These are phyloP conservation scores for Ormyrus nitidulus DNA, from an alignment of 2,888 invertebrate genomes.

Conservation along the genomic window DNA sequence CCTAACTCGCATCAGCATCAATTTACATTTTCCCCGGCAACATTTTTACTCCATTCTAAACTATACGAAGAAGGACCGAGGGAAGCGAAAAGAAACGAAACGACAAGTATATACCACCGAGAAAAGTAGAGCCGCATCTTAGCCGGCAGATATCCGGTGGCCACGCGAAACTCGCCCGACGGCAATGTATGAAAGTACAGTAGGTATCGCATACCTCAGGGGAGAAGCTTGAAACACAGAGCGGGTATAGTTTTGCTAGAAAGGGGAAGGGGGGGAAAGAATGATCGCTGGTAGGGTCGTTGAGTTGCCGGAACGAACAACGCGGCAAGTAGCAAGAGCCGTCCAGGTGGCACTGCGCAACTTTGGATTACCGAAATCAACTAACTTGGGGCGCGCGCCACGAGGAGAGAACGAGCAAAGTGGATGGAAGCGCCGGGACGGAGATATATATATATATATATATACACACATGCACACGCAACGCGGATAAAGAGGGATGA, in stretches of 20 bases:
- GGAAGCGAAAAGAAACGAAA: neutral
- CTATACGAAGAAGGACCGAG: neutral
- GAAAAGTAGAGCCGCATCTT: neutral
- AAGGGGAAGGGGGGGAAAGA: conserved; percentile 22
- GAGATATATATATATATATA: no score
- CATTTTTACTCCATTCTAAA: no score
- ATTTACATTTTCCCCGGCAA: no score
- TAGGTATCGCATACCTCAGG: conserved; percentile 24
- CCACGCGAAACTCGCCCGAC: conserved; percentile 23
- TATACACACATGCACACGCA: conserved; percentile 5
- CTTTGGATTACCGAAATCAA: conserved; percentile 52
- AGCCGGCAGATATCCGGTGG: neutral
- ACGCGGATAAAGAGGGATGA: conserved; percentile 3
- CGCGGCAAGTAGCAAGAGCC: neutral
- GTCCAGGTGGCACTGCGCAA: conserved; percentile 39
- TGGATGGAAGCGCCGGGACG: neutral
- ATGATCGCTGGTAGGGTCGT: conserved; percentile 38
- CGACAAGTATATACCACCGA: neutral
- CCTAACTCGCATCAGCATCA: no score
- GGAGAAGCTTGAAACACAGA: neutral
- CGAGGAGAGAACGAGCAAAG: neutral
- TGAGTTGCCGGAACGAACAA: conserved; percentile 32
- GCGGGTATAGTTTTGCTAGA: neutral
- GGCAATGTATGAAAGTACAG: conserved; percentile 33
- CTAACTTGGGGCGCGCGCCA: conserved; percentile 14